Conservation (phyloP, 2,113 vertebrate species). For the Eira barbara region DNA sequence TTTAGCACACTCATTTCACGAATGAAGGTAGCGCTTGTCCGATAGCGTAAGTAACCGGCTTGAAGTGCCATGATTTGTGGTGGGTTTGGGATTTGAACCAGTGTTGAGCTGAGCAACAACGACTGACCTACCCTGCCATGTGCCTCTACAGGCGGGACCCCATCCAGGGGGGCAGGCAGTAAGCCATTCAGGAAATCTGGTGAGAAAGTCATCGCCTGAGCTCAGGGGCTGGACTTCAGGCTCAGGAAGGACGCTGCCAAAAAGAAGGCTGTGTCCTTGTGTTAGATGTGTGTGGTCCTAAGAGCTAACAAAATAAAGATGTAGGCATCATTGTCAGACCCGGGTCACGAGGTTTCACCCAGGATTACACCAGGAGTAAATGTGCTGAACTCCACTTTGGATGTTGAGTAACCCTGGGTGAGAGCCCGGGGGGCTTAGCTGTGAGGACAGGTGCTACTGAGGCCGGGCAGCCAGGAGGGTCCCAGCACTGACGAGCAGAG, state of each 20-base stretch:
- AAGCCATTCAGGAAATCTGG: not conserved
- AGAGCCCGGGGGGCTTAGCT: not conserved
- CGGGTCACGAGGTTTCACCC: not conserved
- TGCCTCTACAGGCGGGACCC: not conserved
- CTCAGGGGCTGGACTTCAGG: not conserved
- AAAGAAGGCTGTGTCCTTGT: not conserved
- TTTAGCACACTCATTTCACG: not conserved
- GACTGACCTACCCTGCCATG: not conserved
- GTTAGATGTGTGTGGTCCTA: not conserved
- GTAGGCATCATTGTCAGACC: not conserved
- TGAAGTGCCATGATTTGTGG: not conserved
- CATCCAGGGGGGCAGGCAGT: not conserved
- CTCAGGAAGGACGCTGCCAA: not conserved
- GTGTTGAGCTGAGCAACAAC: not conserved
- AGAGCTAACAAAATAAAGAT: not conserved
- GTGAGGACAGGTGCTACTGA: not conserved
- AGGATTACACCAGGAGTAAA: not conserved
- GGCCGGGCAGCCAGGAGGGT: not conserved
- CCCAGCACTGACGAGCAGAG: not conserved
- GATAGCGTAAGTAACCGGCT: not conserved
- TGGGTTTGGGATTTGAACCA: not conserved
- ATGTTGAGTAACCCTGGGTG: not conserved
- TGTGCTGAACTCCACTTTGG: not conserved
- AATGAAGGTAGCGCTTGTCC: conserved; percentile 17
- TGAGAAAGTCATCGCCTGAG: not conserved